Percentiles rank a stretch among this genome's conserved stretches.
phyloP scores from a whole-genome alignment of 2,113 vertebrate genomes.

The Antechinus stuartii region DNA sequence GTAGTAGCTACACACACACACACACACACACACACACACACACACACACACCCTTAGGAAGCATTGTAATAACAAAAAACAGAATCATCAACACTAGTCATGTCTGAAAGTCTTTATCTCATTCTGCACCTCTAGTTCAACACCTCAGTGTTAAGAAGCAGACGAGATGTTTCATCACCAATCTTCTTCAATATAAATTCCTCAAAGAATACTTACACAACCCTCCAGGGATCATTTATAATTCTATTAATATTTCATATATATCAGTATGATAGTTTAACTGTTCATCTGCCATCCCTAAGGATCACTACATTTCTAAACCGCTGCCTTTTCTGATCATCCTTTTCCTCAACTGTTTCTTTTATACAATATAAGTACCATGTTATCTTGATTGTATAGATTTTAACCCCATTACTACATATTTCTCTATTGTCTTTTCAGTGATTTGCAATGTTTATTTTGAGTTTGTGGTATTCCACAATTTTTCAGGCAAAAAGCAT shows the following conservation, averaged over 20 bases:
- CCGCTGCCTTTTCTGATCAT: background rate
- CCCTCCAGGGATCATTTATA: background rate
- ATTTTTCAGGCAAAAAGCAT: background rate
- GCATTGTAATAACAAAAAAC: background rate
- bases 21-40: background rate
- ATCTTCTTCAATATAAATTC: background rate
- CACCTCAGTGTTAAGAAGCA: background rate
- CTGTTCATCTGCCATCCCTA: background rate
- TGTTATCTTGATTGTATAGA: background rate
- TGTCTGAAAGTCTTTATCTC: background rate
- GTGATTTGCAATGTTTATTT: background rate
- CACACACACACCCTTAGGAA: background rate
- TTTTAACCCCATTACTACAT: background rate
- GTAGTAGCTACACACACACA: background rate
- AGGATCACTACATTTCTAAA: background rate
- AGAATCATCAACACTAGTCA: background rate
- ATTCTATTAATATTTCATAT: background rate
- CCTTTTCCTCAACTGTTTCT: background rate
- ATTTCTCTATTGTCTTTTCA: background rate
- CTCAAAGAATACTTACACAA: background rate
- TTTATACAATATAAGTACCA: background rate
- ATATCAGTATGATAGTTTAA: background rate
- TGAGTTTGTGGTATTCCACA: background rate
- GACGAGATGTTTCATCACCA: background rate
- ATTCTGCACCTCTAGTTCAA: background rate